A percentile compares a stretch with the other conserved stretches of the same genome.
Conservation (phyloP, 2,797 vertebrate species). For the Sebastes cheni region DNA sequence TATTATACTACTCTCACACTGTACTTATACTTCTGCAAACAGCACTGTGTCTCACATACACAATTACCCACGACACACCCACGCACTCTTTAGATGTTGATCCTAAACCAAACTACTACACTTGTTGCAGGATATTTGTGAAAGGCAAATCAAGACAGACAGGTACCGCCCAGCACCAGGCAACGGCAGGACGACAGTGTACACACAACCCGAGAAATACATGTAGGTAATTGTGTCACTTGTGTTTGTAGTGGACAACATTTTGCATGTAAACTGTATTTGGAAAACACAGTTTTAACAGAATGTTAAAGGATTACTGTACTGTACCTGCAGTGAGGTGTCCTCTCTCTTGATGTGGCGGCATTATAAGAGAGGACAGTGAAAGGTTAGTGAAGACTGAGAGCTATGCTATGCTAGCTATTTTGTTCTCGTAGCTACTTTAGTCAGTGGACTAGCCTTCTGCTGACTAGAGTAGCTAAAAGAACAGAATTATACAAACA, state of each 20-base stretch:
- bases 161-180: neutral
- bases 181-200: neutral
- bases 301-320: constrained; percentile 29
- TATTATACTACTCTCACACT: neutral
- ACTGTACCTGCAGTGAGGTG: constrained; percentile 81
- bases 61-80: neutral
- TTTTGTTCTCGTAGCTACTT: no score
- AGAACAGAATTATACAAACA: neutral
- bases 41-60: neutral
- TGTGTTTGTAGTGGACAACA: neutral
- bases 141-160: neutral
- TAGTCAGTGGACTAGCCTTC: no score
- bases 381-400: constrained; percentile 32
- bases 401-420: neutral
- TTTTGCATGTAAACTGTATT: neutral
- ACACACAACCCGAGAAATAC: neutral
- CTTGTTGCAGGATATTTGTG: neutral
- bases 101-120: neutral
- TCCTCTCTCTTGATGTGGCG: constrained; percentile 70
- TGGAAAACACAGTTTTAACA: neutral
- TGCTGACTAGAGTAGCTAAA: accelerated
- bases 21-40: neutral
- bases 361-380: constrained; percentile 55
- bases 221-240: neutral
- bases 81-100: neutral